Evolutionary conservation across 2,113 vertebrate genomes (phyloP), one percentile per base, ranked within the genome.

Genomic region (Pterophyllum scalare): DNA sequence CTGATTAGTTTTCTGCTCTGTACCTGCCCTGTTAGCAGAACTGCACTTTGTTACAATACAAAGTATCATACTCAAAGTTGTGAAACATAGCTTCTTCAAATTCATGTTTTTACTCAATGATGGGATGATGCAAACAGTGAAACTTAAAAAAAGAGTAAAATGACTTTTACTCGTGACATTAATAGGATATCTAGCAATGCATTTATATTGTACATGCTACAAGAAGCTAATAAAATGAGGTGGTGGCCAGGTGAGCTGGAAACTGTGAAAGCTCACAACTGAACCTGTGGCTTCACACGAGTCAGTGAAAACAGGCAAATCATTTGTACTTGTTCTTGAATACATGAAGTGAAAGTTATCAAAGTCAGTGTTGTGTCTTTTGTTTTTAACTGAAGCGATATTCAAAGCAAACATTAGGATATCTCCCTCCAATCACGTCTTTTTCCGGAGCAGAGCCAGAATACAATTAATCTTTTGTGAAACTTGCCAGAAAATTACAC

Each of bases 331-430:
- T 15, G 35, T 15, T 46, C 40, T 77, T 1, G 65, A 86, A 72
- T 58, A 74, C 86, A 87, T 83, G 84, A 90, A 87, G 84, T 59
- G 54, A 87, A 92, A 92, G 57, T 33, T 87, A 59, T 72, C 17
- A 59, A 77, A 52, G 83, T 80, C 60, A 90, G 65, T 77, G 74
- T 83, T 90, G 78, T 81, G 70, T 54, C 2, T 77, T 84, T 70
- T 20, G 12, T 46, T 46, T 46, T 10, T 43, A 72, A 6, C 22
- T 54, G 64, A 72, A 62, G 82, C 85, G 84, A 87, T 9, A 28
- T 4, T 52, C 0, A 58, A 54, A 87, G 77, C 56, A 85, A 83
- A 76, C 38, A 3, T 43, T 12, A 67, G 7, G 5, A 13, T 46
- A 14, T 46, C 14, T 46, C 43, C 46, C 9, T 38, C 35, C 35